phyloP scores from a whole-genome alignment of 2,888 invertebrate species.

The Periphyllus acericola region DNA sequence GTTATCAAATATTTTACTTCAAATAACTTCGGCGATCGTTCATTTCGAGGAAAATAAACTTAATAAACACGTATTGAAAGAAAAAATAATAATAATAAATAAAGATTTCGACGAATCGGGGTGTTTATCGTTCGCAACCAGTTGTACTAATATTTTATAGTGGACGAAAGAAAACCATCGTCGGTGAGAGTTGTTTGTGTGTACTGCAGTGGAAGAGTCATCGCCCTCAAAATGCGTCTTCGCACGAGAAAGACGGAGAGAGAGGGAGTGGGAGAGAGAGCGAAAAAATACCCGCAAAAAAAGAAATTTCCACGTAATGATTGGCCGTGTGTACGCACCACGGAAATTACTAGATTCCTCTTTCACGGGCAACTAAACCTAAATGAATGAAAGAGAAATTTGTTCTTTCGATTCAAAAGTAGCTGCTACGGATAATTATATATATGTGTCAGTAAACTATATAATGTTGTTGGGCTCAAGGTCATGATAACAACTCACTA shows the following conservation, averaged over 20 bases:
- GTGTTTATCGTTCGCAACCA: slow-evolving; percentile 17
- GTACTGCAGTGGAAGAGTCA: slow-evolving; percentile 44
- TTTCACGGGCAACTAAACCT: slow-evolving; percentile 49
- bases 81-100: not conserved
- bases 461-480: slow-evolving; percentile 17
- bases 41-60: not conserved
- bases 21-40: not conserved
- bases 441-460: slow-evolving; percentile 51
- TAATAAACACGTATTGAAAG: not conserved
- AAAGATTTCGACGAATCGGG: not conserved
- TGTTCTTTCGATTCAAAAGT: not conserved
- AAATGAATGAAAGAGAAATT: slow-evolving; percentile 57
- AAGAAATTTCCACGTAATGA: slow-evolving; percentile 50
- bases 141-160: slow-evolving; percentile 45
- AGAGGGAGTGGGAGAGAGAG: not conserved
- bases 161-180: slow-evolving; percentile 49
- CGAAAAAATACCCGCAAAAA: slow-evolving; percentile 33
- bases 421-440: not conserved
- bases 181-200: slow-evolving; percentile 59
- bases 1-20: not conserved
- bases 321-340: slow-evolving; percentile 27
- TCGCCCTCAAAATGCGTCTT: slow-evolving; percentile 53
- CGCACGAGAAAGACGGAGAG: not conserved
- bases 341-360: slow-evolving; percentile 46
- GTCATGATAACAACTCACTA: not conserved